Evolutionary conservation across 1,140 invertebrate genomes (phyloP).

Genomic region (Megathymus violae): DNA sequence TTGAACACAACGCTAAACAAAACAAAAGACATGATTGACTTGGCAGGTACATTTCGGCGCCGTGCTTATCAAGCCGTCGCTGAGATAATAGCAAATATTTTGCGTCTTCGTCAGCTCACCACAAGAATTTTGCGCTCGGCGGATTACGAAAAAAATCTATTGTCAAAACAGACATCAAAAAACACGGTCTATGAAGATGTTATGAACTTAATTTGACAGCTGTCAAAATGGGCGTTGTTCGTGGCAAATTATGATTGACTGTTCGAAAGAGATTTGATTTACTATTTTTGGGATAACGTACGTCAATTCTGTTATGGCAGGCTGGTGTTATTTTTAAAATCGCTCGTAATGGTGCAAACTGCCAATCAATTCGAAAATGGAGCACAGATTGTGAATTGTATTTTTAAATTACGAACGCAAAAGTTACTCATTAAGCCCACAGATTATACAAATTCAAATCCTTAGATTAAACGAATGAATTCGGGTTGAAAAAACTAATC

Average conservation of each 20-base stretch:
- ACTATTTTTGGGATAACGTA: conserved; percentile 45
- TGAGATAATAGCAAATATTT: conserved; percentile 46
- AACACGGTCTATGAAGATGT: conserved; percentile 54
- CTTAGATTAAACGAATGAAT: conserved; percentile 48
- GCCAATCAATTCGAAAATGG: conserved; percentile 16
- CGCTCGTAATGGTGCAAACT: conserved; percentile 19
- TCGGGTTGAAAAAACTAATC: conserved; percentile 51
- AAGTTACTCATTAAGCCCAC: conserved; percentile 21
- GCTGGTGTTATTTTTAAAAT: conserved; percentile 14
- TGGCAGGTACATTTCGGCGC: conserved; percentile 35
- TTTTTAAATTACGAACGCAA: conserved; percentile 29
- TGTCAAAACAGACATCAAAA: conserved; percentile 46
- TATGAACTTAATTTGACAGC: conserved; percentile 65
- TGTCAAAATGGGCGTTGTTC: conserved; percentile 63
- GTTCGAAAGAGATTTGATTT: conserved; percentile 44
- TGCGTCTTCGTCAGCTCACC: conserved; percentile 38
- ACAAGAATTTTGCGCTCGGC: conserved; percentile 32
- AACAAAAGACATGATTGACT: conserved; percentile 31
- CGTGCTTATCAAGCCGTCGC: conserved; percentile 32
- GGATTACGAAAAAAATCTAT: conserved; percentile 41
- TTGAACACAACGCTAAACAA: conserved; percentile 13
- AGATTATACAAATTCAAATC: conserved; percentile 30
- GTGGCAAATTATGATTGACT: conserved; percentile 59
- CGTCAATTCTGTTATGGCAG: conserved; percentile 19
- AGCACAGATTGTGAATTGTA: conserved; percentile 3